These are phyloP conservation scores for Struthidea cinerea DNA, from an alignment of 2,113 vertebrate species.

Conservation along the genomic window DNA sequence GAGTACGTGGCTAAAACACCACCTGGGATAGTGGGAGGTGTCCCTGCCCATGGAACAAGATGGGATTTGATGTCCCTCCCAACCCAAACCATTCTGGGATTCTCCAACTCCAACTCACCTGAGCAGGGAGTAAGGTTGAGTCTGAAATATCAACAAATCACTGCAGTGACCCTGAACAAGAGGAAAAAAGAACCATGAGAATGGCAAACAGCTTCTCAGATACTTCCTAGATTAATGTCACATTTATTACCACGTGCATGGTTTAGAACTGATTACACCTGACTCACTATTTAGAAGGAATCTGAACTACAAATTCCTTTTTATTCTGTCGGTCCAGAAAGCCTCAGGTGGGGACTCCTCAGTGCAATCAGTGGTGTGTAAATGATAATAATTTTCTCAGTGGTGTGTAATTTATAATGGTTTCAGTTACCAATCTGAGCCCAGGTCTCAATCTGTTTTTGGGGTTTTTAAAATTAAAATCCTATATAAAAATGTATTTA, in stretches of 20 bases:
- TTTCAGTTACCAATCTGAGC: not conserved
- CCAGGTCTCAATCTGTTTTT: not conserved
- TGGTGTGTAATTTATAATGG: not conserved
- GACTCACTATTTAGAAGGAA: not conserved
- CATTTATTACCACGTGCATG: not conserved
- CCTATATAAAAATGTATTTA: not conserved
- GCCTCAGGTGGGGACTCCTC: not conserved
- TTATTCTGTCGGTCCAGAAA: not conserved
- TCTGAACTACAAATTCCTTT: not conserved
- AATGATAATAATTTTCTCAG: not conserved
- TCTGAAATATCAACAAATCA: slow-evolving; percentile 91
- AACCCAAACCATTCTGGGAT: not conserved
- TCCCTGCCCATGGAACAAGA: not conserved
- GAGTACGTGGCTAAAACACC: not conserved
- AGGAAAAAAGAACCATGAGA: not conserved
- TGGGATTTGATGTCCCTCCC: not conserved
- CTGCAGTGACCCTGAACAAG: slow-evolving; percentile 81
- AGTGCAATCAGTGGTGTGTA: not conserved
- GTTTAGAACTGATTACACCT: not conserved
- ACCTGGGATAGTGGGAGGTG: not conserved
- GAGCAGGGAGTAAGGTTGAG: slow-evolving; percentile 85
- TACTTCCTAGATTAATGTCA: not conserved
- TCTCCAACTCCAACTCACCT: slow-evolving; percentile 72
- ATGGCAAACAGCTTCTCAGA: not conserved
- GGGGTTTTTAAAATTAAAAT: not conserved